A percentile compares a stretch with the other conserved stretches of the same genome.
These are phyloP conservation scores for Phylloscopus collybita DNA, from an alignment of 2,797 vertebrate species.

Conservation along the genomic window DNA sequence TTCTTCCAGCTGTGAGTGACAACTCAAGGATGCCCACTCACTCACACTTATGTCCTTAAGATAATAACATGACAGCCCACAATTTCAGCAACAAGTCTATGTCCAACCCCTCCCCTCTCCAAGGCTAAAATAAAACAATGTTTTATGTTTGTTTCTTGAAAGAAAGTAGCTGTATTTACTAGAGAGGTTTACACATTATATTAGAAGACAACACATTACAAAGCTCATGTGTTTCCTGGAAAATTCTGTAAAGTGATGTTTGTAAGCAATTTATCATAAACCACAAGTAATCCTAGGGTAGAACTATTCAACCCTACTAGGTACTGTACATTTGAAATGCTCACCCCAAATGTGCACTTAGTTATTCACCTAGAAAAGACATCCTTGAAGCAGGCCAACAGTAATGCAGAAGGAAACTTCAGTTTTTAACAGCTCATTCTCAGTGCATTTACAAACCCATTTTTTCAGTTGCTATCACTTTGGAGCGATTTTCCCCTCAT, in stretches of 20 bases:
- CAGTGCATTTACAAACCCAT: not conserved
- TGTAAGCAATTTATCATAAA: conserved; percentile 6
- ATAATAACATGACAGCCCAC: not conserved
- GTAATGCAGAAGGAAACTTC: not conserved
- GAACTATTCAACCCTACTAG: not conserved
- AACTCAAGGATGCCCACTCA: not conserved
- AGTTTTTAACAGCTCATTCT: not conserved
- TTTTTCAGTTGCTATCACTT: not conserved
- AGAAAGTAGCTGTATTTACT: not conserved
- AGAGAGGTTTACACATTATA: not conserved
- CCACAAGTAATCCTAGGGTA: not conserved
- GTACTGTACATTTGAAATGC: not conserved
- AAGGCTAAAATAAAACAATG: not conserved
- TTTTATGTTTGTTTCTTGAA: not conserved
- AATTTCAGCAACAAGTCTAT: not conserved
- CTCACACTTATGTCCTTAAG: not conserved
- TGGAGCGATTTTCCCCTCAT: not conserved
- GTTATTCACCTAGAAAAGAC: not conserved
- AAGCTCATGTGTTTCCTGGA: not conserved
- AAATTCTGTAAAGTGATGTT: not conserved
- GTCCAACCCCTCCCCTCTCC: not conserved
- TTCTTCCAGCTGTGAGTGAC: not conserved
- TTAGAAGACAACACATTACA: not conserved
- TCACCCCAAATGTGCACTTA: not conserved
- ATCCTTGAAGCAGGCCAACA: conserved; percentile 2